Percentiles rank a stretch among this genome's conserved stretches.
Conservation (phyloP, 1,140 invertebrate genomes). For the Himalopsyche phryganea region DNA sequence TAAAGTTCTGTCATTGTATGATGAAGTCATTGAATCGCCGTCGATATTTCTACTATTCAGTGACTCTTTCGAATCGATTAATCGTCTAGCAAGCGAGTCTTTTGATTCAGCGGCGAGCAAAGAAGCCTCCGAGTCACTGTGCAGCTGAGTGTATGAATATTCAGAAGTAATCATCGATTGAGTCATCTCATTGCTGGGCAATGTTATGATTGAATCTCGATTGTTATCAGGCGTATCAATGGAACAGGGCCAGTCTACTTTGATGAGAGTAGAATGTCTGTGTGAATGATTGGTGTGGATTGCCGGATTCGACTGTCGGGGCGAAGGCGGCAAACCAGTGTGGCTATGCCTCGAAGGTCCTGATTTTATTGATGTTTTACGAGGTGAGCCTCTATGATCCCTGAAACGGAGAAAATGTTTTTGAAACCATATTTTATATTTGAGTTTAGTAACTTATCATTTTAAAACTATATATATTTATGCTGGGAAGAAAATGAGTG, state of each 20-base stretch:
- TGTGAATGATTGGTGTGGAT: conserved; percentile 6
- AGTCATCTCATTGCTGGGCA: too few relatives aligned
- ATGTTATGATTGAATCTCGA: conserved; percentile 1
- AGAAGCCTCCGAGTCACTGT: conserved; percentile 29
- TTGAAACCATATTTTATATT: too few relatives aligned
- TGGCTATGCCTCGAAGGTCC: conserved; percentile 24
- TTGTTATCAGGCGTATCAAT: background rate
- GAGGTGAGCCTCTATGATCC: conserved; percentile 24
- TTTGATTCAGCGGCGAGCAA: conserved; percentile 20
- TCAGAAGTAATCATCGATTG: background rate
- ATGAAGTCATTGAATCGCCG: background rate
- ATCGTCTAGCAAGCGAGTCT: conserved; percentile 26
- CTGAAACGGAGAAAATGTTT: conserved; percentile 11
- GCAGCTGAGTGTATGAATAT: conserved; percentile 21
- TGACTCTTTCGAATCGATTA: conserved; percentile 30
- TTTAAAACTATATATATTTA: too few relatives aligned
- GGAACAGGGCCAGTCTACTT: conserved; percentile 21
- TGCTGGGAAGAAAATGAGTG: too few relatives aligned
- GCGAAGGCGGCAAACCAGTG: conserved; percentile 14
- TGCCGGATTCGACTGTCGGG: background rate
- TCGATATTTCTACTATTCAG: conserved; percentile 19
- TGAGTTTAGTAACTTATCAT: too few relatives aligned
- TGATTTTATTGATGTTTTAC: conserved; percentile 14
- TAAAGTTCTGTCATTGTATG: too few relatives aligned
- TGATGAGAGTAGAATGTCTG: conserved; percentile 29